Evolutionary conservation across 2,888 invertebrate genomes (phyloP).

Genomic region (Nemurella pictetii): DNA sequence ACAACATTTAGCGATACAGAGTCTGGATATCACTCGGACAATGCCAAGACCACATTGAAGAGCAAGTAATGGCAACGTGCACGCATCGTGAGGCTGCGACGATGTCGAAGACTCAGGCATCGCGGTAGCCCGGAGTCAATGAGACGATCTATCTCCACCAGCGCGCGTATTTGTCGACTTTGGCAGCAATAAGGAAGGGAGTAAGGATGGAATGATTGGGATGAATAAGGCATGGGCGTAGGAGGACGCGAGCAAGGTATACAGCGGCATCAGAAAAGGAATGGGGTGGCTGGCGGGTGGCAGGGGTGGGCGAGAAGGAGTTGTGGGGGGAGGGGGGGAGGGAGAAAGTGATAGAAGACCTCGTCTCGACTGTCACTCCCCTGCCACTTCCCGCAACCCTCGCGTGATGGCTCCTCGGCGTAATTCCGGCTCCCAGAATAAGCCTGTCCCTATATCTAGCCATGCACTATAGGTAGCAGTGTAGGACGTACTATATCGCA

Average conservation of each 20-base stretch:
- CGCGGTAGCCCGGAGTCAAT: conserved; percentile 13
- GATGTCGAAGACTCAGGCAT: too few relatives aligned
- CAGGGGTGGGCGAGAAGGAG: conserved; percentile 42
- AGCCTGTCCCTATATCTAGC: conserved; percentile 37
- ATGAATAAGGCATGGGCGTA: neutral
- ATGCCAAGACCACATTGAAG: too few relatives aligned
- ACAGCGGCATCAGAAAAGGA: neutral
- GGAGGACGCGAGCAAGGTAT: neutral
- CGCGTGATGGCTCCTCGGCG: conserved; percentile 36
- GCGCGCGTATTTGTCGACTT: conserved; percentile 18
- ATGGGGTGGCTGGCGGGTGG: conserved; percentile 35
- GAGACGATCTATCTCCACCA: conserved; percentile 3
- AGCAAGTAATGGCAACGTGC: too few relatives aligned
- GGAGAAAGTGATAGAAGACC: conserved; percentile 35
- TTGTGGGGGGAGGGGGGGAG: conserved; percentile 44
- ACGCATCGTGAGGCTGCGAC: too few relatives aligned
- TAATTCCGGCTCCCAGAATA: conserved; percentile 36
- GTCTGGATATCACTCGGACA: too few relatives aligned
- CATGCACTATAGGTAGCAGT: conserved; percentile 24
- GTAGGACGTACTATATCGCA: neutral
- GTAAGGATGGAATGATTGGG: conserved; percentile 44
- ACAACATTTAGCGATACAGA: too few relatives aligned
- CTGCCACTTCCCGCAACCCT: conserved; percentile 22
- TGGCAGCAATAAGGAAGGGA: conserved; percentile 40
- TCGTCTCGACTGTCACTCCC: conserved; percentile 36